Percentiles rank a stretch among this genome's conserved stretches.
These are phyloP conservation scores for Ormia ochracea DNA, from an alignment of 2,888 invertebrate genomes.

Conservation along the genomic window DNA sequence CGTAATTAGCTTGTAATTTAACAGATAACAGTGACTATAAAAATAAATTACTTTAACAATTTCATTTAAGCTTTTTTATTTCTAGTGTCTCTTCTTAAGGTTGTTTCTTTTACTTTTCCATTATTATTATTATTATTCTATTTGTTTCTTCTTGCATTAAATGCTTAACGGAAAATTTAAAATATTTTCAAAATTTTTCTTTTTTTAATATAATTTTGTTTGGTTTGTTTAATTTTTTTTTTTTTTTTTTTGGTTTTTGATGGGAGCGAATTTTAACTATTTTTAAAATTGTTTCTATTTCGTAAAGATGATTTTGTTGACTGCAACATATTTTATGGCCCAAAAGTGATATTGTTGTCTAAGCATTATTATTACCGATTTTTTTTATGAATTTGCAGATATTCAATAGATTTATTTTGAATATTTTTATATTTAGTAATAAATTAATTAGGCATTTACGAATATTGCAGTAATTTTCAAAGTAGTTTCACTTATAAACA, in stretches of 20 bases:
- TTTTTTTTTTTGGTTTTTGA: not conserved
- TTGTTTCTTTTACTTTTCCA: too few species aligned
- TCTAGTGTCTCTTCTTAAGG: constrained; percentile 9
- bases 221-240: not conserved
- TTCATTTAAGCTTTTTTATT: constrained; percentile 24
- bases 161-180: constrained; percentile 56
- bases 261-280: constrained; percentile 25
- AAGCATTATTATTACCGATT: not conserved
- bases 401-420: not conserved
- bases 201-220: not conserved
- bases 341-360: not conserved
- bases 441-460: not conserved
- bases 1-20: constrained; percentile 40
- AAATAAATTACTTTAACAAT: constrained; percentile 49
- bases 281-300: constrained; percentile 35
- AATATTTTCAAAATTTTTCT: not conserved
- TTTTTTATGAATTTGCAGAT: not conserved
- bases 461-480: constrained; percentile 9
- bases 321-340: constrained; percentile 30
- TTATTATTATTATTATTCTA: constrained; percentile 13
- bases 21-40: constrained; percentile 60
- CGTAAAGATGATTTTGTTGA: constrained; percentile 11
- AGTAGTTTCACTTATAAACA: constrained; percentile 3
- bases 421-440: not conserved
- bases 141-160: constrained; percentile 40